Evolutionary conservation across 2,113 vertebrate species (phyloP), one percentile per base, ranked within the genome.

Genomic region (Stictonetta naevosa): DNA sequence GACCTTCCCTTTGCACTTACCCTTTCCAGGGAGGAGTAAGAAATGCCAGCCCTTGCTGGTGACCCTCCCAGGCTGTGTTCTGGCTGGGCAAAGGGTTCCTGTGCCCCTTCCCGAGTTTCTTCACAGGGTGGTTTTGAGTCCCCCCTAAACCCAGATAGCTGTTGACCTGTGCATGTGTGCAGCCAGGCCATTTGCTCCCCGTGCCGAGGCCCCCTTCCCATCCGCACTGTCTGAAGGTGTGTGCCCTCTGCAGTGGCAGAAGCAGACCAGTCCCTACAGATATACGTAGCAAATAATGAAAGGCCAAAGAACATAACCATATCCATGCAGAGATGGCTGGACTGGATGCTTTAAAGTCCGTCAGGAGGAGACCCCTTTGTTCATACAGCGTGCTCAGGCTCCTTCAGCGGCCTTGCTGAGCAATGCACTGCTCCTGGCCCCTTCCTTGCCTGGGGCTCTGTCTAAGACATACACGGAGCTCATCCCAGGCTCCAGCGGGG

Each of bases 401-500:
- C 36, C 67, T 42, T 13, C 33, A 52, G 19, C 53, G 29, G 28
- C 29, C 62, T 79, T 28, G 12, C 50, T 13, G 59, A 62, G 59
- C 46, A 66, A 20, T 52, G 23, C 34, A 18, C 46, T 18, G 11
- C 38, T 50, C 33, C 17, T 34, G 36, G 82, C 3, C 0, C 31
- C 62, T 31, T 22, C 36, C 20, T 14, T 19, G 20, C 40, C 28
- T 34, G 50, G 44, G 53, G 36, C 36, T 56, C 46, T 48, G 15
- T 64, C 62, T 25, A 26, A 66, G 80, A 33, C 50, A 6, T 28
- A 38, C 15, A 23, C 3, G 19, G 62, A 58, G 56, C 36, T 80
- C 22, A 28, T 4, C 19, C 33, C 0, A 0, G 48, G 20, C 2
- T 2, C 28, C 26, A 14, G 22, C 10, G 19, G 28, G 4, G 11